Conservation (phyloP, 1,140 invertebrate species). For the Metaphire vulgaris region DNA sequence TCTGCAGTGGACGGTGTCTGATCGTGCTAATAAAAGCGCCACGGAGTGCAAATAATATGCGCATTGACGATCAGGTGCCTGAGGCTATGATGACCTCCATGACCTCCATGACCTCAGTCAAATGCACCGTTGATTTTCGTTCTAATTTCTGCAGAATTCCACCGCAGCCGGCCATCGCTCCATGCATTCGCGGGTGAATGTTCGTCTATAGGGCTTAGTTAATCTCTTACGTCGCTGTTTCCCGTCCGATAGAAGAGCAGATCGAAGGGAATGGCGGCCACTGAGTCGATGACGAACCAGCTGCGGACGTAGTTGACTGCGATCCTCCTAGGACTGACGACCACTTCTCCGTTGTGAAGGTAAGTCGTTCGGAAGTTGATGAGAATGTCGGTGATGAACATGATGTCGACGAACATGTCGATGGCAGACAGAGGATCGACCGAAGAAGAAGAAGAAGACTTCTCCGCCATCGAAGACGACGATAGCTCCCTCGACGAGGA, state of each 20-base stretch:
- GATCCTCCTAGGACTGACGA: constrained; percentile 30
- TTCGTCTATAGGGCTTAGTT: no score
- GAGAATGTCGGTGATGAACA: constrained; percentile 99
- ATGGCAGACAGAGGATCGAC: constrained; percentile 66
- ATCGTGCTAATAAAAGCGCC: no score
- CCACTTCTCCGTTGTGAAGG: constrained; percentile 47
- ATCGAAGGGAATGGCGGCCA: constrained; percentile 95
- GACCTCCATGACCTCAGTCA: no score
- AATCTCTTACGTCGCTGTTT: constrained; percentile 6
- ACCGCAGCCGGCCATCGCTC: no score
- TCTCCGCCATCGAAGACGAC: background rate
- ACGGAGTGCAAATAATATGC: no score
- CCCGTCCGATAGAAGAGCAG: background rate
- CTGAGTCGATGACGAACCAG: constrained; percentile 96
- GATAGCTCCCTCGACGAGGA: no score
- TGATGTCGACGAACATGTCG: constrained; percentile 88
- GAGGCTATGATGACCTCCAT: no score
- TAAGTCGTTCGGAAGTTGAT: constrained; percentile 69
- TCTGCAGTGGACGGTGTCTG: no score
- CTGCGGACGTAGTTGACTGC: constrained; percentile 95
- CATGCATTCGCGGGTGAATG: no score
- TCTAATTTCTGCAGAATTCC: no score
- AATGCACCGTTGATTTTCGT: no score
- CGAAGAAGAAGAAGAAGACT: background rate
- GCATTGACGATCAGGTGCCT: no score